Percentiles rank a stretch among this genome's conserved stretches.
Conservation (phyloP, 2,113 vertebrate species). For the Corythoichthys haematopterus region DNA sequence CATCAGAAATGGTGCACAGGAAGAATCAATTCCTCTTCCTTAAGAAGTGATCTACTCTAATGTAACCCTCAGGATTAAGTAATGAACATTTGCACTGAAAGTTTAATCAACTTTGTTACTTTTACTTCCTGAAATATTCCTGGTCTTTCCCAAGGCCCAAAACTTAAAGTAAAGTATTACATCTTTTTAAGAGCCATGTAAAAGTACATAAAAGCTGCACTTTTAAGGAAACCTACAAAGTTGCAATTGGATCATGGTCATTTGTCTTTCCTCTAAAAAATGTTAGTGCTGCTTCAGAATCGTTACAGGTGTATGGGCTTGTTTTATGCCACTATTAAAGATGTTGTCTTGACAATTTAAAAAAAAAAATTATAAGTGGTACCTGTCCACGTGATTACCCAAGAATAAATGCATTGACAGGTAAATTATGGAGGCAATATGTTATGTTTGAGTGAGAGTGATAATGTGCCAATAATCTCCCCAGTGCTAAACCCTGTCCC, state of each 20-base stretch:
- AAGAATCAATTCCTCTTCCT: not conserved
- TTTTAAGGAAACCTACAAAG: not conserved
- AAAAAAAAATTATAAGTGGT: not conserved
- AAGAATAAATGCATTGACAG: not conserved
- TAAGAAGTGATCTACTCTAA: not conserved
- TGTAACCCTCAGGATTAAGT: not conserved
- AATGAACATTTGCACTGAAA: constrained; percentile 9
- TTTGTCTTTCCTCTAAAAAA: not conserved
- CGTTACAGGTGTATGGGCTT: not conserved
- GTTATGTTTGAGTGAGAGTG: not conserved
- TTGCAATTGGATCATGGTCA: not conserved
- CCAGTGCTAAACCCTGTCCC: too few species aligned
- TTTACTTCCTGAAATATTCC: not conserved
- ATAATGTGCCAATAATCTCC: not conserved
- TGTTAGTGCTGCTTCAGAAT: not conserved
- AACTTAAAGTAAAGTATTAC: not conserved
- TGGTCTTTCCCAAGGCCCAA: not conserved
- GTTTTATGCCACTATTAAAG: not conserved
- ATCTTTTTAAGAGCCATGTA: not conserved
- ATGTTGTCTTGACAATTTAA: not conserved
- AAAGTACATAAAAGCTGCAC: not conserved
- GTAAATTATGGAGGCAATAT: not conserved
- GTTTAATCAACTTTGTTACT: not conserved
- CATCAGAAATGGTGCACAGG: not conserved
- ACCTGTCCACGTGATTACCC: not conserved